Evolutionary conservation across 2,888 invertebrate species (phyloP).

Genomic region (Netelia virgata): DNA sequence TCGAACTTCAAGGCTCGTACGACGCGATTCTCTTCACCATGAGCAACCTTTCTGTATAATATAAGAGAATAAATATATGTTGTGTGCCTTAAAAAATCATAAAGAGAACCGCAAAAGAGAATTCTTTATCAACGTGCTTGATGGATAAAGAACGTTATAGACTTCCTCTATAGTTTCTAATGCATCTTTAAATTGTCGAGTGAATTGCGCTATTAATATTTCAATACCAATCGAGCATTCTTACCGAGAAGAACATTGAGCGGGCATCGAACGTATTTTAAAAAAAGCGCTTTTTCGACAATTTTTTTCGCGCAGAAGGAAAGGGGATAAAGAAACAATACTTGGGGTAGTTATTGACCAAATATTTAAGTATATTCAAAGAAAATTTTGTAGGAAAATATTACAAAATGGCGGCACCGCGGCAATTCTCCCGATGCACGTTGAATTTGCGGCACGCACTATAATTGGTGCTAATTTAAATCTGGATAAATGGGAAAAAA

Average conservation of each 20-base stretch:
- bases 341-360: too few species aligned
- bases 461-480: too few species aligned
- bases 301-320: too few species aligned
- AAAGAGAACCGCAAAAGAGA: neutral
- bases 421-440: too few species aligned
- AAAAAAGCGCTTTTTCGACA: too few species aligned
- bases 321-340: too few species aligned
- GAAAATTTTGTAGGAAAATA: too few species aligned
- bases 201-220: slow-evolving; percentile 20
- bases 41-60: slow-evolving; percentile 13
- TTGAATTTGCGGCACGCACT: too few species aligned
- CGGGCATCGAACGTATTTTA: neutral
- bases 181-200: slow-evolving; percentile 42
- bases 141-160: slow-evolving; percentile 34
- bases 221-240: neutral
- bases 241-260: neutral
- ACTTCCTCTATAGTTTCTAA: slow-evolving; percentile 28
- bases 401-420: too few species aligned
- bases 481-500: too few species aligned
- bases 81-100: neutral
- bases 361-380: too few species aligned
- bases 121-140: neutral
- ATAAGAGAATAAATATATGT: neutral
- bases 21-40: slow-evolving; percentile 37
- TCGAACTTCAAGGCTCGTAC: slow-evolving; percentile 46